Percentiles rank a stretch among this genome's conserved stretches.
Evolutionary conservation across 2,797 vertebrate species (phyloP).

Genomic region (Falco cherrug): DNA sequence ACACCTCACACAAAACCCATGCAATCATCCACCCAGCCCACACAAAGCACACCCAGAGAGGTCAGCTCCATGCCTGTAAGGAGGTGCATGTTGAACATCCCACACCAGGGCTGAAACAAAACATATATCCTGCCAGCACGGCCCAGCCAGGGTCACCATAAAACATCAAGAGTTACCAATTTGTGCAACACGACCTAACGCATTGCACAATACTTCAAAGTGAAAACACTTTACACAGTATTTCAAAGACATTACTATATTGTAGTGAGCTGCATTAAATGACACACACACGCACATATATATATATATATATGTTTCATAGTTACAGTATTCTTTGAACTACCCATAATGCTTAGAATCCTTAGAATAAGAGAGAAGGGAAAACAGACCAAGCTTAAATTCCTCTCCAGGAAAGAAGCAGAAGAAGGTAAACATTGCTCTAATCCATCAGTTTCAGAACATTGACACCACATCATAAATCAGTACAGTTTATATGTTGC

Average conservation of each 20-base stretch:
- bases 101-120: not conserved
- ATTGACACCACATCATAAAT: not conserved
- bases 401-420: not conserved
- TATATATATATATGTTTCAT: no score
- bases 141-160: not conserved
- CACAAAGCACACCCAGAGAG: fast-evolving
- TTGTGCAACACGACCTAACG: not conserved
- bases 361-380: not conserved
- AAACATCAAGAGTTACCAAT: not conserved
- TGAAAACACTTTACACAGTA: not conserved
- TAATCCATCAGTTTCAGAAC: not conserved
- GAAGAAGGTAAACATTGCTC: not conserved
- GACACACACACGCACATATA: not conserved
- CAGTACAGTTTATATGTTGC: not conserved
- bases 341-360: not conserved
- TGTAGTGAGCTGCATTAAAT: not conserved
- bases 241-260: not conserved
- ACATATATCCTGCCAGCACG: fast-evolving
- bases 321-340: not conserved
- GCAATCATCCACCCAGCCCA: not conserved
- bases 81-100: fast-evolving
- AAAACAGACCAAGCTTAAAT: not conserved
- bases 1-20: not conserved
- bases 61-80: not conserved
- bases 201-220: not conserved